Percentiles rank a stretch among this genome's conserved stretches.
These are phyloP conservation scores for Saccopteryx leptura DNA, from an alignment of 2,113 vertebrate genomes.

Conservation along the genomic window DNA sequence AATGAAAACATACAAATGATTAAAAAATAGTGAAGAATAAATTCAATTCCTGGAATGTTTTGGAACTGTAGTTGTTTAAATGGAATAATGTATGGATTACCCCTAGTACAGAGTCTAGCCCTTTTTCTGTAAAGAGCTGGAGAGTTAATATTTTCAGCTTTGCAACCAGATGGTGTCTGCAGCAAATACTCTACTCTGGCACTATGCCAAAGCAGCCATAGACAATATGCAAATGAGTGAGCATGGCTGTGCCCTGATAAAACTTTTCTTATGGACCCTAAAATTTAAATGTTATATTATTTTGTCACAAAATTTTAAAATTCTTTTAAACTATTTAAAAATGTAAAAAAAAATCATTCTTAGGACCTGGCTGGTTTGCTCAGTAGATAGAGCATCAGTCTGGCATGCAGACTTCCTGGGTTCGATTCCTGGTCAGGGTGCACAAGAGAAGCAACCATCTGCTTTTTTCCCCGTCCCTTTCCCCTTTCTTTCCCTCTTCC, in stretches of 20 bases:
- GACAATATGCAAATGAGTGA: not conserved
- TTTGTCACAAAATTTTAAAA: not conserved
- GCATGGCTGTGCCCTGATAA: not conserved
- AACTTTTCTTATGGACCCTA: not conserved
- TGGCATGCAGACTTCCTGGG: too few relatives aligned
- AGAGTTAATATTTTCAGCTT: conserved; percentile 4
- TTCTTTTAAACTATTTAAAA: conserved; percentile 31
- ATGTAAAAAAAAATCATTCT: not conserved
- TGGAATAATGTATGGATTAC: not conserved
- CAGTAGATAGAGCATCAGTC: too few relatives aligned
- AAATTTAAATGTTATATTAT: conserved; percentile 4
- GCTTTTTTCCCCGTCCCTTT: too few relatives aligned
- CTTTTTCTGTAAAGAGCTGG: not conserved
- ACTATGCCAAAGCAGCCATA: not conserved
- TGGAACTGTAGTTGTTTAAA: not conserved
- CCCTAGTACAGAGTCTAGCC: not conserved
- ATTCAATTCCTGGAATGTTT: conserved; percentile 31
- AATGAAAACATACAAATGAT: conserved; percentile 27
- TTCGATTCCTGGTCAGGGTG: too few relatives aligned
- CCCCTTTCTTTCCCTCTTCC: too few relatives aligned
- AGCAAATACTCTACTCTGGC: not conserved
- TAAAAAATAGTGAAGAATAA: not conserved
- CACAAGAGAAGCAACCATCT: too few relatives aligned
- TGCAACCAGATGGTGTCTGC: not conserved
- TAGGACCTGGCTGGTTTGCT: too few relatives aligned